Conservation (phyloP, 2,113 vertebrate species). For the Rafetus swinhoei region DNA sequence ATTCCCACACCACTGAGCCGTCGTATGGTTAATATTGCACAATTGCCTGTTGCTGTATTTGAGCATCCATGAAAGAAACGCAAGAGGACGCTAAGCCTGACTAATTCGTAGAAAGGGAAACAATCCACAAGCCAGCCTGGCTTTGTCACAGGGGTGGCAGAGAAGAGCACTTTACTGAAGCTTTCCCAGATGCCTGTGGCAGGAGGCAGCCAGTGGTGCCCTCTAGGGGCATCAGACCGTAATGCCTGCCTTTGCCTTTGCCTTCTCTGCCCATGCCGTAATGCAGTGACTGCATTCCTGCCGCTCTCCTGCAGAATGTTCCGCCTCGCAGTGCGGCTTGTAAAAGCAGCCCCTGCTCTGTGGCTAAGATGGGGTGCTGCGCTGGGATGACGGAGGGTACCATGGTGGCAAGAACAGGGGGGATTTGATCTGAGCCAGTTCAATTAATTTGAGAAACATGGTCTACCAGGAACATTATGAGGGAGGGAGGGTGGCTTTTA, state of each 20-base stretch:
- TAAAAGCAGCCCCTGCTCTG: neutral
- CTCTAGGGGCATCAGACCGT: neutral
- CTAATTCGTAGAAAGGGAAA: neutral
- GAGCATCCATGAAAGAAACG: neutral
- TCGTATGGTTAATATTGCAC: neutral
- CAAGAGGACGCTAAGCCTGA: neutral
- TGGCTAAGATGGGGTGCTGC: neutral
- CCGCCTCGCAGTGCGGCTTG: neutral
- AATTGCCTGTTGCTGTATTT: neutral
- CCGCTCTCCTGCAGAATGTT: neutral
- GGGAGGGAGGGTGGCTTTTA: neutral
- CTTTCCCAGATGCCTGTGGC: neutral
- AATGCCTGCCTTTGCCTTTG: neutral
- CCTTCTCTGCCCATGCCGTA: neutral
- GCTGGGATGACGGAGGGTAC: neutral
- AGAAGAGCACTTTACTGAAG: neutral
- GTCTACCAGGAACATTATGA: neutral
- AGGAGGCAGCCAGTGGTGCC: neutral
- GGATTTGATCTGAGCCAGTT: neutral
- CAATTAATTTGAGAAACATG: neutral
- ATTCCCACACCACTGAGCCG: too few relatives aligned
- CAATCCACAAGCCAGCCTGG: neutral
- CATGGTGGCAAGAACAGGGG: neutral
- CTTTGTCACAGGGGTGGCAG: fast-evolving
- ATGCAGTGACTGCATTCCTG: neutral